Conservation (phyloP, 2,113 vertebrate genomes). For the Mystacornis crossleyi region DNA sequence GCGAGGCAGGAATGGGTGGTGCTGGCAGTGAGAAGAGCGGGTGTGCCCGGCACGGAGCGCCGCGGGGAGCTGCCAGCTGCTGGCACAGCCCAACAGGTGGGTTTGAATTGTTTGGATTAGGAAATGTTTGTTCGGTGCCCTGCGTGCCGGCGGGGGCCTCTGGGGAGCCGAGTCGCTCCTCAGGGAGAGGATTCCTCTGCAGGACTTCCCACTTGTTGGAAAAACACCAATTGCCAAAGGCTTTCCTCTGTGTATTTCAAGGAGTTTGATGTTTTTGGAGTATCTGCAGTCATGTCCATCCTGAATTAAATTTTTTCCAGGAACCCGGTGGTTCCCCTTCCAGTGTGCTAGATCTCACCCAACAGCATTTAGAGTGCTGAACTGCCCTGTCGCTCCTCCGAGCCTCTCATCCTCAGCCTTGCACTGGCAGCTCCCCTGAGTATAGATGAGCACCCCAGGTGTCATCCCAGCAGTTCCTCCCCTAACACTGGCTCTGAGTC, state of each 20-base stretch:
- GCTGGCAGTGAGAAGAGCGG: neutral
- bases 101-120: neutral
- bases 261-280: neutral
- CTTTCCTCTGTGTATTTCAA: neutral
- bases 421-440: neutral
- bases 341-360: neutral
- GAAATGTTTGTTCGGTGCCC: neutral
- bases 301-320: neutral
- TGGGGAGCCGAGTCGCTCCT: neutral
- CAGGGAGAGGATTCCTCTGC: neutral
- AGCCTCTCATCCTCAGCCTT: neutral
- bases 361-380: rapidly evolving
- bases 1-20: rapidly evolving
- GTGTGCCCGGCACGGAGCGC: rapidly evolving
- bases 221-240: neutral
- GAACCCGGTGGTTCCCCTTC: neutral
- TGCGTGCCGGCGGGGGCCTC: neutral
- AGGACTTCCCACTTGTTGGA: neutral
- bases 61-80: neutral
- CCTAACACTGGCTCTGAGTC: neutral
- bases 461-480: neutral
- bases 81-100: neutral
- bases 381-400: rapidly evolving
- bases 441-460: neutral
- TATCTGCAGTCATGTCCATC: neutral